Percentiles rank a stretch among this genome's conserved stretches.
These are phyloP conservation scores for Clarias pachynema DNA, from an alignment of 2,797 vertebrate genomes.

Conservation along the genomic window DNA sequence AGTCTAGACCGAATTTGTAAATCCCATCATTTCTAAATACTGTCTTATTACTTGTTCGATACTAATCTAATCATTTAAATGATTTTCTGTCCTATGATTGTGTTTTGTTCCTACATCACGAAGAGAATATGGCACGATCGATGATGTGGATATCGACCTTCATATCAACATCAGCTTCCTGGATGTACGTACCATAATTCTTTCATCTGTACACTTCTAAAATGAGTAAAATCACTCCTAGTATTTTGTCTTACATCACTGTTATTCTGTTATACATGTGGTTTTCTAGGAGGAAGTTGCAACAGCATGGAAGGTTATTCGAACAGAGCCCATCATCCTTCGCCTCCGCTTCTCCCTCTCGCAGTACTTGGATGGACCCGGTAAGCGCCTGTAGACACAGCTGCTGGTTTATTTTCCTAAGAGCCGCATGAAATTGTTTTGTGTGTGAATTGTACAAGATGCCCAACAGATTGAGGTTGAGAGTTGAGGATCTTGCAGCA, in stretches of 20 bases:
- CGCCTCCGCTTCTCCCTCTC: conserved; percentile 97
- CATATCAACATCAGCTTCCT: conserved; percentile 97
- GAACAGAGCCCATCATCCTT: conserved; percentile 94
- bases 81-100: not conserved
- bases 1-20: not conserved
- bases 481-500: not conserved
- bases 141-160: conserved; percentile 97
- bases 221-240: not conserved
- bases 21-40: not conserved
- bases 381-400: conserved; percentile 73
- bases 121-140: conserved; percentile 97
- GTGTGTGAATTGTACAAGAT: not conserved
- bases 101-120: not conserved
- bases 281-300: conserved; percentile 93
- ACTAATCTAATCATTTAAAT: not conserved
- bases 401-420: not conserved
- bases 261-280: conserved; percentile 61
- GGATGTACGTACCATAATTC: conserved; percentile 83
- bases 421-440: not conserved
- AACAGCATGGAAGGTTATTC: conserved; percentile 98
- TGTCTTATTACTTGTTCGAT: not conserved
- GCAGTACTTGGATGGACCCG: conserved; percentile 98
- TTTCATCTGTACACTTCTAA: not conserved
- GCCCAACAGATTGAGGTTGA: not conserved
- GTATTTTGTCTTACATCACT: conserved; percentile 8